Conservation (phyloP, 2,888 invertebrate genomes). For the Tuberolachnus salignus region DNA sequence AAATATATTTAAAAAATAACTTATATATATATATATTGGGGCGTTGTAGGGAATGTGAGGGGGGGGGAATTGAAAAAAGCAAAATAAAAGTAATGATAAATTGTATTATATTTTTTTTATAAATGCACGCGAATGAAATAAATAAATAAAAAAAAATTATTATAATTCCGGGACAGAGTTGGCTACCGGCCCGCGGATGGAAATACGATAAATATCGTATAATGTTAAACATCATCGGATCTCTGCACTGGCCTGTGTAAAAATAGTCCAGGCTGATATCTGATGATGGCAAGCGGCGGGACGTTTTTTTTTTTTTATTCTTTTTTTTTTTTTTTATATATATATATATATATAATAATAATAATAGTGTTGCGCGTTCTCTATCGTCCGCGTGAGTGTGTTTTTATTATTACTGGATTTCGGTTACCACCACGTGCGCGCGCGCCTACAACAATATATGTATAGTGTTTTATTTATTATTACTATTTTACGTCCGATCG, state of each 20-base stretch:
- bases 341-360: no score
- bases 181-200: constrained; percentile 35
- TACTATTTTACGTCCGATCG: background rate
- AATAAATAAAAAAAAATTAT: no score
- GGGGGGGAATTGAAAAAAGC: no score
- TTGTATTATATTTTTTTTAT: no score
- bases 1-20: no score
- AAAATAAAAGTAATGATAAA: no score
- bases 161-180: constrained; percentile 27
- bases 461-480: no score
- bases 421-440: constrained; percentile 14
- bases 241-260: constrained; percentile 53
- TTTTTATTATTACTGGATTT: constrained; percentile 24
- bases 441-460: background rate
- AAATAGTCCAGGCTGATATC: constrained; percentile 43
- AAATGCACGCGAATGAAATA: no score
- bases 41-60: no score
- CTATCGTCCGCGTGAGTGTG: constrained; percentile 4
- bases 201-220: constrained; percentile 40
- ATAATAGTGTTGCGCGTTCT: constrained; percentile 27
- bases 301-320: no score
- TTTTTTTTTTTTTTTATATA: no score
- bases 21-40: no score
- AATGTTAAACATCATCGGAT: constrained; percentile 33
- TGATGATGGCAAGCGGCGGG: constrained; percentile 10